Evolutionary conservation across 2,113 vertebrate species (phyloP).

Genomic region (Scatophagus argus): DNA sequence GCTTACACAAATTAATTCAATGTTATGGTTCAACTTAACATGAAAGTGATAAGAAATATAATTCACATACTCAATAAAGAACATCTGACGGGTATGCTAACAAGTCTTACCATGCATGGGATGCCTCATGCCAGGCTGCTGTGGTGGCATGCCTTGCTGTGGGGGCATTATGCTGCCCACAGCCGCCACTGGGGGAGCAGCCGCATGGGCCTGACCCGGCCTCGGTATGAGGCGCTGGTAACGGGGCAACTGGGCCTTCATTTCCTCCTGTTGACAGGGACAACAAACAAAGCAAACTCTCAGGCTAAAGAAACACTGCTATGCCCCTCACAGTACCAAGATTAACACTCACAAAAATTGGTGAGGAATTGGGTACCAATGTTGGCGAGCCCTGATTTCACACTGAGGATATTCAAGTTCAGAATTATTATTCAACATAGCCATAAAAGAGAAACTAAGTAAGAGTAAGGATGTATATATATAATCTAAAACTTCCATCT

Average conservation of each 20-base stretch:
- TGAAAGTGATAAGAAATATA: too few relatives aligned
- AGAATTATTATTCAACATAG: slow-evolving; percentile 58
- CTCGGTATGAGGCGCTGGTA: slow-evolving; percentile 95
- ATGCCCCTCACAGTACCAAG: slow-evolving; percentile 59
- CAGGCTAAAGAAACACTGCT: slow-evolving; percentile 46
- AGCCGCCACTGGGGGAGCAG: slow-evolving; percentile 89
- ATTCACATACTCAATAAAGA: too few relatives aligned
- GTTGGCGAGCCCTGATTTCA: slow-evolving; percentile 55
- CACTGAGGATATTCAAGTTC: slow-evolving; percentile 65
- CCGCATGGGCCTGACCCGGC: slow-evolving; percentile 89
- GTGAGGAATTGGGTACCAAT: slow-evolving; percentile 60
- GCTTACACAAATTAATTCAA: not conserved
- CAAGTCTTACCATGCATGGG: slow-evolving; percentile 84
- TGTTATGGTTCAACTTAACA: too few relatives aligned
- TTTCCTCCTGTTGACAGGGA: slow-evolving; percentile 89
- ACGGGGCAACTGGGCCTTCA: slow-evolving; percentile 94
- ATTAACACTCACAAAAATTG: slow-evolving; percentile 49
- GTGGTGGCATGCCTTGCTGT: slow-evolving; percentile 87
- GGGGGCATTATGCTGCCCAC: slow-evolving; percentile 94
- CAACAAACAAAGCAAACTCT: slow-evolving; percentile 54
- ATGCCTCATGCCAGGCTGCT: slow-evolving; percentile 96
- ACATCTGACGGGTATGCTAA: not conserved
- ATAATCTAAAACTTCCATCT: slow-evolving; percentile 6
- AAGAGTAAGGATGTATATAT: slow-evolving; percentile 16
- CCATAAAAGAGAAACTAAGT: slow-evolving; percentile 46